Percentiles rank a stretch among this genome's conserved stretches.
phyloP scores from a whole-genome alignment of 2,888 invertebrate species.

The Megamerina dolium region DNA sequence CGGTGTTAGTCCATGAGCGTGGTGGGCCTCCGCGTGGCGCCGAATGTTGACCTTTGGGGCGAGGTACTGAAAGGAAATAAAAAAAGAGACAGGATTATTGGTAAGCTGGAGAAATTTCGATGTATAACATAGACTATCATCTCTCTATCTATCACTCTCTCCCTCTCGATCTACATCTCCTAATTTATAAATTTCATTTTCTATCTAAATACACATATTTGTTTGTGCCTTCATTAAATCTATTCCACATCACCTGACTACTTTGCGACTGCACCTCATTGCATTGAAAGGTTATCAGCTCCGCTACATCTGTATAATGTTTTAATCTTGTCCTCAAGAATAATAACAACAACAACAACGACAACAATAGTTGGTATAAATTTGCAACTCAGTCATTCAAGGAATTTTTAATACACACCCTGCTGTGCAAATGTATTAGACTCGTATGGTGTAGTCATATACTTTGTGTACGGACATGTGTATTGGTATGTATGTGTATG shows the following conservation, averaged over 20 bases:
- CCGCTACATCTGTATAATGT: conserved; percentile 44
- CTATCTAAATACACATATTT: not conserved
- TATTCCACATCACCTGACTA: not conserved
- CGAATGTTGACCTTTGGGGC: conserved; percentile 87
- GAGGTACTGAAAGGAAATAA: conserved; percentile 56
- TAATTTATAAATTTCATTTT: too few relatives aligned
- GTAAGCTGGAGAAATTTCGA: not conserved
- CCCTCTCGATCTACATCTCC: too few relatives aligned
- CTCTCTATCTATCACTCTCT: too few relatives aligned
- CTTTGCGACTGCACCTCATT: conserved; percentile 18
- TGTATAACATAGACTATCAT: not conserved
- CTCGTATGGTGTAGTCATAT: too few relatives aligned
- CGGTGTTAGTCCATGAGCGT: conserved; percentile 87
- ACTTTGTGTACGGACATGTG: too few relatives aligned
- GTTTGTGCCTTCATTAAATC: not conserved
- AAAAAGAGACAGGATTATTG: conserved; percentile 4
- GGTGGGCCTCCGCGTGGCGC: conserved; percentile 87
- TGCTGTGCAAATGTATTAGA: conserved; percentile 20
- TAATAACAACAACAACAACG: too few relatives aligned
- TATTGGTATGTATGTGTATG: too few relatives aligned
- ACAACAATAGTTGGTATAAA: too few relatives aligned
- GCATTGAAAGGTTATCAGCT: conserved; percentile 39
- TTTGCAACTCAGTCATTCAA: conserved; percentile 1
- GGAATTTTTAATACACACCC: conserved; percentile 33
- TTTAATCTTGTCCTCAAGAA: conserved; percentile 44